phyloP scores from a whole-genome alignment of 2,113 vertebrate genomes.

The Pituophis catenifer region DNA sequence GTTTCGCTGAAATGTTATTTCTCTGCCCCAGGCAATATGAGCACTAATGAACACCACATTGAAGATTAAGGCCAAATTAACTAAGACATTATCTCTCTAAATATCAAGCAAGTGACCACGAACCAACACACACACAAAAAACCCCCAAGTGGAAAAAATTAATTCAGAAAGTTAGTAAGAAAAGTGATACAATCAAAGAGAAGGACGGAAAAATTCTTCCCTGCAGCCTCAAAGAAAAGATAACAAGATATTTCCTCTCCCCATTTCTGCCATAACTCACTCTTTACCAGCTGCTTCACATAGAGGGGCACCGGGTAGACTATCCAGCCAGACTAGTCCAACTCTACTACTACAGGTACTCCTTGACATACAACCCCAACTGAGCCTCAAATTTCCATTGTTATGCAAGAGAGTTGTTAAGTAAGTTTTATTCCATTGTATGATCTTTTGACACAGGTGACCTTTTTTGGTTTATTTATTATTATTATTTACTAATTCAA shows the following conservation, averaged over 20 bases:
- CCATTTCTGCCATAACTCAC: neutral
- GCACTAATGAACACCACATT: neutral
- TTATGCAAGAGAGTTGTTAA: no score
- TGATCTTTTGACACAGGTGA: no score
- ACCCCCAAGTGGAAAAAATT: neutral
- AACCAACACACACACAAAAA: no score
- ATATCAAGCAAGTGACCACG: no score
- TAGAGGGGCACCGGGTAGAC: neutral
- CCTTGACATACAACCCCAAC: neutral
- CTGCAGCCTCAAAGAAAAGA: neutral
- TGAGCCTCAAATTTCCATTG: no score
- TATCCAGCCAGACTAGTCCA: neutral
- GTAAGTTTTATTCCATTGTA: no score
- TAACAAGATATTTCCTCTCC: neutral
- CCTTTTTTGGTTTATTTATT: no score
- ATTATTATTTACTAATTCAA: no score
- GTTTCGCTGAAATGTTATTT: neutral
- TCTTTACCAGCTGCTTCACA: neutral
- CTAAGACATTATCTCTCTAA: neutral
- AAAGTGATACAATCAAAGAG: neutral
- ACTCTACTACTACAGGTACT: neutral
- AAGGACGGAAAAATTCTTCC: neutral
- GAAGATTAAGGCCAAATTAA: conserved; percentile 10
- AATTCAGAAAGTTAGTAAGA: neutral
- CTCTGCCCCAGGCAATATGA: neutral